Percentiles rank a stretch among this genome's conserved stretches.
Conservation (phyloP, 1,140 invertebrate genomes). For the Temnothorax nylanderi region DNA sequence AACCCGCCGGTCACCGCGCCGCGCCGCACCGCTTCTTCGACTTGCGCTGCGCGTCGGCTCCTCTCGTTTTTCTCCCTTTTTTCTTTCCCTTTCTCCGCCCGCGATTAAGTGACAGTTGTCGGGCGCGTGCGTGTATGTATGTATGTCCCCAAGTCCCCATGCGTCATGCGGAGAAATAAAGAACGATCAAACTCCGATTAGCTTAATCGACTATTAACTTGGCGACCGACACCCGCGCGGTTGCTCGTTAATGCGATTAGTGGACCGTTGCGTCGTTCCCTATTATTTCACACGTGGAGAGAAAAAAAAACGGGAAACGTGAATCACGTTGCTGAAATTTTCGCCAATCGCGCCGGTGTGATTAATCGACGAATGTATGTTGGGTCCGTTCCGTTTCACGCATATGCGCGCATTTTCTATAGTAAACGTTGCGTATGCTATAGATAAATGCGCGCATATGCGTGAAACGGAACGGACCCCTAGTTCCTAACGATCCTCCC, state of each 20-base stretch:
- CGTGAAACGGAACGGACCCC: no score
- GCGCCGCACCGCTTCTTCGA: neutral
- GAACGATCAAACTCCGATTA: neutral
- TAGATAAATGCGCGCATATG: no score
- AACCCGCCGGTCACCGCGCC: neutral
- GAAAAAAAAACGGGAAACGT: no score
- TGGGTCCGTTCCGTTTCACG: no score
- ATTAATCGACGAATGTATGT: no score
- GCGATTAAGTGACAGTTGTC: constrained; percentile 59
- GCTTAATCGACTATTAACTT: neutral
- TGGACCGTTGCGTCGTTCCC: no score
- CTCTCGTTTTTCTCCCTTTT: neutral
- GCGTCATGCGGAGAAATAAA: neutral
- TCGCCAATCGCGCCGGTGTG: no score
- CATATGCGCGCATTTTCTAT: no score
- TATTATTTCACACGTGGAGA: no score
- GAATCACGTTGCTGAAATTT: no score
- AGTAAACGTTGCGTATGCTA: no score
- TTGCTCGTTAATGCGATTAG: neutral
- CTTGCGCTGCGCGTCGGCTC: neutral
- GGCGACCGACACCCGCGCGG: neutral
- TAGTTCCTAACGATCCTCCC: no score
- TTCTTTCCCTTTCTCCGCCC: neutral
- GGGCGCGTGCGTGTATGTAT: neutral
- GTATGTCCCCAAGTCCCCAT: neutral